Conservation (phyloP, 2,888 invertebrate species). For the Hermaeophaga mercurialis region DNA sequence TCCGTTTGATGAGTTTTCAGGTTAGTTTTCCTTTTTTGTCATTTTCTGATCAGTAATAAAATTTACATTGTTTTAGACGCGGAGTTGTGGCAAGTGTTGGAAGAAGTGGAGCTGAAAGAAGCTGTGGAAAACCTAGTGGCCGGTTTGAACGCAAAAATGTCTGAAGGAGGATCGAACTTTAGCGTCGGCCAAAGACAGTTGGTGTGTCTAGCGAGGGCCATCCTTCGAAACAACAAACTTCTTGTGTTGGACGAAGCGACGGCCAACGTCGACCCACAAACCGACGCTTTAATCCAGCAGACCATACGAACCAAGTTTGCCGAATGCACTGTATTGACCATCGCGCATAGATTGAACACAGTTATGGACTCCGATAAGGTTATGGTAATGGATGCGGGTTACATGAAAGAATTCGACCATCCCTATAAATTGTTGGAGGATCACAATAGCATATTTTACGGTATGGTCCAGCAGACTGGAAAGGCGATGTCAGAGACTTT, state of each 20-base stretch:
- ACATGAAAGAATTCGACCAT: conserved; percentile 75
- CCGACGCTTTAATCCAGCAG: conserved; percentile 76
- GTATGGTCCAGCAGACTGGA: conserved; percentile 74
- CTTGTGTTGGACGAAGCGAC: conserved; percentile 71
- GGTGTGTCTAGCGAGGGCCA: conserved; percentile 71
- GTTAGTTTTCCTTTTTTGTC: no score
- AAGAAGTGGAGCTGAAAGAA: conserved; percentile 80
- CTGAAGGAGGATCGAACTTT: conserved; percentile 65
- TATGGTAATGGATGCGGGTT: conserved; percentile 80
- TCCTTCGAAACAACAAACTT: conserved; percentile 57
- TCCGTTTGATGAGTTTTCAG: conserved; percentile 77
- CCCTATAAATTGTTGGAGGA: conserved; percentile 69
- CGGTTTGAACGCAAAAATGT: conserved; percentile 57
- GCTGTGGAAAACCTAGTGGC: conserved; percentile 58
- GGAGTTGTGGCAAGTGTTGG: conserved; percentile 77
- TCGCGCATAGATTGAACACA: conserved; percentile 83
- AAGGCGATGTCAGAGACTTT: conserved; percentile 70
- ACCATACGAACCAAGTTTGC: conserved; percentile 77
- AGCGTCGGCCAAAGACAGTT: conserved; percentile 68
- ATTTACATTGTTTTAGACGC: conserved; percentile 59
- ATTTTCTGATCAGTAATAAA: no score
- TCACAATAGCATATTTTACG: conserved; percentile 61
- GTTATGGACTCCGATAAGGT: conserved; percentile 85
- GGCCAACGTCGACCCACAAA: conserved; percentile 80
- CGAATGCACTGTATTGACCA: conserved; percentile 79